Percentiles rank a stretch among this genome's conserved stretches.
phyloP scores from a whole-genome alignment of 1,140 invertebrate genomes.

The Palaemon carinicauda region DNA sequence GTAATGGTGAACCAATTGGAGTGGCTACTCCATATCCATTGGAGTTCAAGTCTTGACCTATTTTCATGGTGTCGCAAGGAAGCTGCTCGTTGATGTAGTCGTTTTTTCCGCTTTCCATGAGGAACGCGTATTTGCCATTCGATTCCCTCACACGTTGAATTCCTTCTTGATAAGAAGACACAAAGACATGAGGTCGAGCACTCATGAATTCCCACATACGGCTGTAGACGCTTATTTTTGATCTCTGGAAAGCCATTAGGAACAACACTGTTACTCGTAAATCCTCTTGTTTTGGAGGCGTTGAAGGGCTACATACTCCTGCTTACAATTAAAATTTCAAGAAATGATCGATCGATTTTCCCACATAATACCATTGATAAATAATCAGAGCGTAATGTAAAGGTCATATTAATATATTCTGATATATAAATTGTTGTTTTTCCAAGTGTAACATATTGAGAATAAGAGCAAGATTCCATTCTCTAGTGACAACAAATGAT shows the following conservation, averaged over 20 bases:
- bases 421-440: too few relatives aligned
- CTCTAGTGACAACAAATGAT: too few relatives aligned
- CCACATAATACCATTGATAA: too few relatives aligned
- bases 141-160: constrained; percentile 81
- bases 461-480: too few relatives aligned
- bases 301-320: too few relatives aligned
- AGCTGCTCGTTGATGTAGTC: constrained; percentile 92
- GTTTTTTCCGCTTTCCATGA: constrained; percentile 93
- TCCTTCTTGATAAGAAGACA: constrained; percentile 83
- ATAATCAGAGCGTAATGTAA: too few relatives aligned
- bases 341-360: too few relatives aligned
- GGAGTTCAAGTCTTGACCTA: constrained; percentile 88
- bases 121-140: constrained; percentile 85
- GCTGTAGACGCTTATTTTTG: constrained; percentile 85
- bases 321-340: too few relatives aligned
- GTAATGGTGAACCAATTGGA: constrained; percentile 86
- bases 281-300: too few relatives aligned
- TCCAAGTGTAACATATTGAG: too few relatives aligned
- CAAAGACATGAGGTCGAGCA: constrained; percentile 82
- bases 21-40: constrained; percentile 95
- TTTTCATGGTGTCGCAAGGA: constrained; percentile 96
- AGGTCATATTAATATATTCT: too few relatives aligned
- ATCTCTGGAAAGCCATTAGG: constrained; percentile 73
- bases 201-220: constrained; percentile 97
- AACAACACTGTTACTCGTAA: constrained; percentile 36